These are phyloP conservation scores for Calypte anna DNA, from an alignment of 2,113 vertebrate genomes.

Conservation along the genomic window DNA sequence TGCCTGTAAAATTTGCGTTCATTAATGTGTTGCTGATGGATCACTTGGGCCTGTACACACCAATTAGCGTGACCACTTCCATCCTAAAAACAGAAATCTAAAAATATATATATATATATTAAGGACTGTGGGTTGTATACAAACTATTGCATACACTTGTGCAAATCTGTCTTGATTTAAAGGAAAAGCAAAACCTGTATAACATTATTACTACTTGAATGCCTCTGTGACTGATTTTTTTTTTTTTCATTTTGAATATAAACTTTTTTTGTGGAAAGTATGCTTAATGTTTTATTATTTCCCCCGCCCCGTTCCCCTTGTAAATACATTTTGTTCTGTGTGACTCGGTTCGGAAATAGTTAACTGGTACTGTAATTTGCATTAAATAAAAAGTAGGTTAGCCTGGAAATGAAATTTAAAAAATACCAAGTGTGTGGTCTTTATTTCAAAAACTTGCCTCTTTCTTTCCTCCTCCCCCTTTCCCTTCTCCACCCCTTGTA, in stretches of 20 bases:
- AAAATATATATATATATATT: slow-evolving; percentile 77
- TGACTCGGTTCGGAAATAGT: slow-evolving; percentile 98
- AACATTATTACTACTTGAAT: slow-evolving; percentile 99
- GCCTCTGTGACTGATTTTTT: slow-evolving; percentile 97
- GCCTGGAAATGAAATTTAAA: slow-evolving; percentile 95
- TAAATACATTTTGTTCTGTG: slow-evolving; percentile 97
- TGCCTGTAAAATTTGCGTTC: slow-evolving; percentile 92
- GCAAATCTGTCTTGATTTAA: slow-evolving; percentile 79
- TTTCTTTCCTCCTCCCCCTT: slow-evolving; percentile 21
- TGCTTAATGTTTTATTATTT: slow-evolving; percentile 93
- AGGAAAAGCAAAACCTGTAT: slow-evolving; percentile 93
- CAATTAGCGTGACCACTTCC: slow-evolving; percentile 86
- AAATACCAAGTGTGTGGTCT: slow-evolving; percentile 82
- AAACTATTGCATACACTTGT: slow-evolving; percentile 72
- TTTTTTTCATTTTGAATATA: slow-evolving; percentile 87
- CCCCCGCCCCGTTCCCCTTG: slow-evolving; percentile 84
- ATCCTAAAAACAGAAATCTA: slow-evolving; percentile 82
- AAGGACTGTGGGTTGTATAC: slow-evolving; percentile 72
- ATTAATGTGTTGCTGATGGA: slow-evolving; percentile 87
- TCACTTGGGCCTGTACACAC: slow-evolving; percentile 84
- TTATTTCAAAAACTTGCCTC: slow-evolving; percentile 77
- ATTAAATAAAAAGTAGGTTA: slow-evolving; percentile 99
- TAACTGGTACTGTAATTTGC: slow-evolving; percentile 99
- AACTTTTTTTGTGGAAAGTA: slow-evolving; percentile 93
- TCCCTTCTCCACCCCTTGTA: not conserved